These are phyloP conservation scores for Ectropis crepuscularia DNA, from an alignment of 2,888 invertebrate genomes.

Conservation along the genomic window DNA sequence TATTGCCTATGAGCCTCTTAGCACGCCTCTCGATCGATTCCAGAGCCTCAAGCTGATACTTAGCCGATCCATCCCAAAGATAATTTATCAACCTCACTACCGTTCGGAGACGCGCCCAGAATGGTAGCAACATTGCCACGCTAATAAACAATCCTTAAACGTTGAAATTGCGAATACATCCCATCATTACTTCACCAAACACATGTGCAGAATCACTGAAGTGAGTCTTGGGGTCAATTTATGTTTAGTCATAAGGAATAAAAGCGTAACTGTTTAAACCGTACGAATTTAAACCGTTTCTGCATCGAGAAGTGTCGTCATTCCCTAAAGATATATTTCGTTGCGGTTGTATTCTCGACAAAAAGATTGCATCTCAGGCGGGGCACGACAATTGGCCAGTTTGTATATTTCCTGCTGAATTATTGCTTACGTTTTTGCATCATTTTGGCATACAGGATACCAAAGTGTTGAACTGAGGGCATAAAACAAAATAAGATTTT, in stretches of 20 bases:
- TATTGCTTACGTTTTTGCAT: neutral
- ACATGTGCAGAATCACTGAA: neutral
- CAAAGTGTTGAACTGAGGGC: neutral
- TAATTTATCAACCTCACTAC: too few species aligned
- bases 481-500: neutral
- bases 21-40: too few species aligned
- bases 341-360: slow-evolving; percentile 16
- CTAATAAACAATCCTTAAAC: too few species aligned
- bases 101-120: too few species aligned
- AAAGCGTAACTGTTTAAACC: neutral
- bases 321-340: slow-evolving; percentile 7
- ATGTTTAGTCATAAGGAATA: too few species aligned
- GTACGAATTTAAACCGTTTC: too few species aligned
- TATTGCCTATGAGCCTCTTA: too few species aligned
- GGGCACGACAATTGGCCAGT: slow-evolving; percentile 1
- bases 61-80: too few species aligned
- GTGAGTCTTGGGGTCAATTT: too few species aligned
- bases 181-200: neutral
- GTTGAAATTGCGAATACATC: neutral
- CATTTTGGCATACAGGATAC: neutral
- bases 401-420: slow-evolving; percentile 13
- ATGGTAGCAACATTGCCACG: too few species aligned
- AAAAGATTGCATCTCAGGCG: slow-evolving; percentile 17
- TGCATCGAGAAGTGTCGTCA: too few species aligned
- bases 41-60: too few species aligned